Base-by-base conservation (phyloP, 2,888 invertebrate species). In the Amblyteles armatorius region DNA sequence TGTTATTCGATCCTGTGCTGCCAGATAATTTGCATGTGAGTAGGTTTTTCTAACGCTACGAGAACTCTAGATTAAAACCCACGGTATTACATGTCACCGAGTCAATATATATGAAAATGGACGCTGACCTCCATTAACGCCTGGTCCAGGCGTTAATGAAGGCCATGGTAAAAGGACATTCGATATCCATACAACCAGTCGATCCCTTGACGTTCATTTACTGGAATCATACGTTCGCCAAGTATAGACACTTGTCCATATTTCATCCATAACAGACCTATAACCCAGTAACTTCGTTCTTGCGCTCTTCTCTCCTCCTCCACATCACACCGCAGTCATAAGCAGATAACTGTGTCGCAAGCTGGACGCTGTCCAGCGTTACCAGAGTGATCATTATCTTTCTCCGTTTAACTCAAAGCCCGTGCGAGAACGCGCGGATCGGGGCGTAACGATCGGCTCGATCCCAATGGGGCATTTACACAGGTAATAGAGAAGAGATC, bases 361-460 rank as follows among this genome's bases (percentile, higher is more conserved):
- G 0, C 60, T n/a, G 60, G 26, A 33, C 3, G 29, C 16, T 33
- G n/a, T 60, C 33, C 33, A 16, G 60, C 11, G 29, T 11, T 60
- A 60, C 13, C 33, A 5, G n/a, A 16, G 16, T 16, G 29, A 33
- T 55, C 52, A 84, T 68, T 50, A 60, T 63, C 33, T 76, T 78
- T 63, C 65, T 65, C 69, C 78, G 52, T 72, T 82, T 57, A 68
- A 65, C 83, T 82, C 83, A 67, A 74, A 87, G 77, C 52, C 69
- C 80, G 36, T n/a, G 50, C 63, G 68, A 79, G 82, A 40, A 79
- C 85, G 81, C 68, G 77, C 72, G 76, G 83, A 81, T 84, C 69
- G 71, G 82, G 3, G 87, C 76, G 88, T 86, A 89, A 84, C 87
- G 86, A 87, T 89, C 87, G 85, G 71, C 84, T 6, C 29, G 60